These are phyloP conservation scores for Gymnodraco acuticeps DNA, from an alignment of 2,797 vertebrate species.

Conservation along the genomic window DNA sequence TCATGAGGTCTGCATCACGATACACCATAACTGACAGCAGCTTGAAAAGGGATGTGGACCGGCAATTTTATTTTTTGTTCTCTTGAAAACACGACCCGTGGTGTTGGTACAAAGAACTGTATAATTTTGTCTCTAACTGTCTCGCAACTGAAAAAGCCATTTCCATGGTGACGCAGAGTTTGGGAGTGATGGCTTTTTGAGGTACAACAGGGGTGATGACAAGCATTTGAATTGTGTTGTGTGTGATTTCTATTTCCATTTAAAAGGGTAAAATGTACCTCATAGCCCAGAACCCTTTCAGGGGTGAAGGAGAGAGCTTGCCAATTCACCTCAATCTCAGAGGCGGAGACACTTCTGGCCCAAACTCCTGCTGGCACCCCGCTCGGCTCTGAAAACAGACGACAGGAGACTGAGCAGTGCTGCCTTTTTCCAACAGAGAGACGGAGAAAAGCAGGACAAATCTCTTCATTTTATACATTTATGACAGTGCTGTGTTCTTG, in stretches of 20 bases:
- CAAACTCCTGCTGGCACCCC: conserved; percentile 87
- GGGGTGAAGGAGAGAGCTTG: conserved; percentile 88
- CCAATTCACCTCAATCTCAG: conserved; percentile 94
- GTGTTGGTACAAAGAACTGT: conserved; percentile 56
- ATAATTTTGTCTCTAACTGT: conserved; percentile 65
- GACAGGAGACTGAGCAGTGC: conserved; percentile 63
- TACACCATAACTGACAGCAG: conserved; percentile 53
- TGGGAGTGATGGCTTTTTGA: conserved; percentile 63
- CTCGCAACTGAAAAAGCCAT: conserved; percentile 59
- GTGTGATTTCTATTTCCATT: conserved; percentile 79
- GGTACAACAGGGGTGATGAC: conserved; percentile 71
- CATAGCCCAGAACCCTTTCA: conserved; percentile 94
- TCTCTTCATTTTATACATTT: conserved; percentile 64
- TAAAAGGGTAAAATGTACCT: conserved; percentile 87
- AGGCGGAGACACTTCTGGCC: conserved; percentile 91
- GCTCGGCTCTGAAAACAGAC: conserved; percentile 90
- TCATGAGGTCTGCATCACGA: conserved; percentile 29
- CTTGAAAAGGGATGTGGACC: conserved; percentile 53
- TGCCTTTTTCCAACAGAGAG: conserved; percentile 33
- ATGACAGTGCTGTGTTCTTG: conserved; percentile 42
- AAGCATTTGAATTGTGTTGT: conserved; percentile 69
- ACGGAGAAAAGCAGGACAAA: conserved; percentile 60
- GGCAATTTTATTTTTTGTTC: conserved; percentile 71
- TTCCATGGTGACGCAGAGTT: conserved; percentile 69
- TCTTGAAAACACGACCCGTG: conserved; percentile 55